A percentile compares a stretch with the other conserved stretches of the same genome.
phyloP scores from a whole-genome alignment of 2,888 invertebrate genomes.

The Drosophila parthenogenetica region DNA sequence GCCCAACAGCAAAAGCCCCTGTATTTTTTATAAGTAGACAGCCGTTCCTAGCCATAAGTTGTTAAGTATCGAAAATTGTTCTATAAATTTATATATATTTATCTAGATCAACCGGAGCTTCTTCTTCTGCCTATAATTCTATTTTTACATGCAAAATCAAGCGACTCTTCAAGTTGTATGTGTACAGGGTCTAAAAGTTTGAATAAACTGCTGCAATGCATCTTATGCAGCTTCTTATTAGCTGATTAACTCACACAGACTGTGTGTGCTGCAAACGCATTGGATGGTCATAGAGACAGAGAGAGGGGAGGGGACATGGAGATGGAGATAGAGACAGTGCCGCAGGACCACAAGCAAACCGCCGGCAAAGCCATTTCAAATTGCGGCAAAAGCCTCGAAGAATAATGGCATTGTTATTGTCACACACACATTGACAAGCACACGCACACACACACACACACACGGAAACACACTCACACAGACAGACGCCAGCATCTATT shows the following conservation, averaged over 20 bases:
- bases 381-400: constrained; percentile 59
- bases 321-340: not conserved
- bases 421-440: constrained; percentile 31
- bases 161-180: not conserved
- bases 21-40: too few species aligned
- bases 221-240: not conserved
- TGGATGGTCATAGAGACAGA: constrained; percentile 12
- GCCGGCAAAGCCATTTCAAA: constrained; percentile 60
- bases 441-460: constrained; percentile 26
- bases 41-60: too few species aligned
- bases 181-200: not conserved
- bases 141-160: too few species aligned
- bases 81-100: too few species aligned
- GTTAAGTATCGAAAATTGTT: too few species aligned
- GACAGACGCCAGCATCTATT: constrained; percentile 37
- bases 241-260: constrained; percentile 30
- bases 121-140: too few species aligned
- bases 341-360: constrained; percentile 48
- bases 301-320: not conserved
- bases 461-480: constrained; percentile 18
- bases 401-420: constrained; percentile 66
- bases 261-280: constrained; percentile 57
- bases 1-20: too few species aligned
- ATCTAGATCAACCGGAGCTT: too few species aligned
- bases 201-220: not conserved